Evolutionary conservation across 1,140 invertebrate species (phyloP).

Genomic region (Drosophila kikkawai): DNA sequence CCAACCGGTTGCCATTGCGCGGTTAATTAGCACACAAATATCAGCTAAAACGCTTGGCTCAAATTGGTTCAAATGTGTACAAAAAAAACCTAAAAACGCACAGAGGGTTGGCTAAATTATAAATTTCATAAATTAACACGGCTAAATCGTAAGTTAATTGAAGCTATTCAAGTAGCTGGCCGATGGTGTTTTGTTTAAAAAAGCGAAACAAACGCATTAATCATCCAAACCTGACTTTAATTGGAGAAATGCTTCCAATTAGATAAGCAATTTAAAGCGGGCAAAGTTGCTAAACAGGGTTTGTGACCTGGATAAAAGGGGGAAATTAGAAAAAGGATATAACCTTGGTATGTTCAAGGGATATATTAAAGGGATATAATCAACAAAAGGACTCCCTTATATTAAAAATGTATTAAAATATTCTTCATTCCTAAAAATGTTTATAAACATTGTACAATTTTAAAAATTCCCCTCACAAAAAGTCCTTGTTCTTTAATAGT

Average conservation of each 20-base stretch:
- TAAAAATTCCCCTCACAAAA: neutral
- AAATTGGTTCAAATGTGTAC: constrained; percentile 3
- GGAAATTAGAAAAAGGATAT: neutral
- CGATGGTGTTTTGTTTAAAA: constrained; percentile 15
- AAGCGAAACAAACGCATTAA: constrained; percentile 32
- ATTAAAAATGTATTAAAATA: neutral
- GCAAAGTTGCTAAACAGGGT: neutral
- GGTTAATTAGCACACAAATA: constrained; percentile 50
- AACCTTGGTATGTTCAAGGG: neutral
- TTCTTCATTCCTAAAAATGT: too few species aligned
- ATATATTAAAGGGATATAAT: neutral
- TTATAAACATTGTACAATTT: neutral
- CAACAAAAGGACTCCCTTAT: neutral
- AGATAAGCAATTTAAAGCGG: neutral
- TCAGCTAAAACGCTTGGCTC: constrained; percentile 24
- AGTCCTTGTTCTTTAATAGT: constrained; percentile 6
- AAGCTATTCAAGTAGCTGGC: constrained; percentile 20
- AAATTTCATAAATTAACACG: constrained; percentile 41
- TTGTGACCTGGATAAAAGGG: constrained; percentile 1
- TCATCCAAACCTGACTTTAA: constrained; percentile 31
- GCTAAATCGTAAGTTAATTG: constrained; percentile 45
- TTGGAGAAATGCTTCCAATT: constrained; percentile 37
- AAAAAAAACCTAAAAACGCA: neutral
- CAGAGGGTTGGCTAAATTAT: constrained; percentile 6
- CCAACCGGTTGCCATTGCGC: constrained; percentile 37